A percentile compares a stretch with the other conserved stretches of the same genome.
phyloP scores from a whole-genome alignment of 2,888 invertebrate genomes.

The Lypha dubia region DNA sequence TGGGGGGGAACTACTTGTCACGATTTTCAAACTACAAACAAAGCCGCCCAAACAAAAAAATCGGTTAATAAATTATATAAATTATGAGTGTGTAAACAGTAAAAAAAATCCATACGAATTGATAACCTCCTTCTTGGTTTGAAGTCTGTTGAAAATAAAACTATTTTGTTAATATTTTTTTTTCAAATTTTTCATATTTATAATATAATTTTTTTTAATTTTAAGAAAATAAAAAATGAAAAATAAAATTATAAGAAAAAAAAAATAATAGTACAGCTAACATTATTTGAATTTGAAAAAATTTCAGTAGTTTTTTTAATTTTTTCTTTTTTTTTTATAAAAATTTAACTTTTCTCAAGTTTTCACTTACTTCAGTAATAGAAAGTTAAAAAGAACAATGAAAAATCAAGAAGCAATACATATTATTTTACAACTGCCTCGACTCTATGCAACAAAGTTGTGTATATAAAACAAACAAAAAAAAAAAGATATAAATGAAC shows the following conservation, averaged over 20 bases:
- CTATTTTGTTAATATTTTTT: slow-evolving; percentile 57
- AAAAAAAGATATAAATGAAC: slow-evolving; percentile 49
- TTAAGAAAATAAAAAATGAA: slow-evolving; percentile 74
- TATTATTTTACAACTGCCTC: slow-evolving; percentile 64
- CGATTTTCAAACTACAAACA: too few species aligned
- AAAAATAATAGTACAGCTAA: slow-evolving; percentile 76
- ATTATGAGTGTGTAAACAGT: too few species aligned
- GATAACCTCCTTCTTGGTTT: too few species aligned
- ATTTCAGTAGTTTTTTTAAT: slow-evolving; percentile 74
- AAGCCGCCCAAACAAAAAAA: too few species aligned
- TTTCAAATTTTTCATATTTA: slow-evolving; percentile 73
- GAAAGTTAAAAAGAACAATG: slow-evolving; percentile 63
- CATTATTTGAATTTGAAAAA: slow-evolving; percentile 76
- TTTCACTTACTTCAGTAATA: slow-evolving; percentile 69
- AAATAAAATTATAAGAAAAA: slow-evolving; percentile 74
- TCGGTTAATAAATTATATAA: too few species aligned
- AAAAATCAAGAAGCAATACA: slow-evolving; percentile 70
- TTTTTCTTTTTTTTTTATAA: slow-evolving; percentile 66
- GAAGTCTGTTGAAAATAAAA: slow-evolving; percentile 59
- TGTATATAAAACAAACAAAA: slow-evolving; percentile 60
- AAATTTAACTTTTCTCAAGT: slow-evolving; percentile 69
- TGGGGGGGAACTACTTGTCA: too few species aligned
- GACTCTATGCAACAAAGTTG: slow-evolving; percentile 63
- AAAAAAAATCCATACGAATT: neutral
- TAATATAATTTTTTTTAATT: slow-evolving; percentile 74